Evolutionary conservation across 2,113 vertebrate genomes (phyloP), one percentile per base, ranked within the genome.

Genomic region (Cebidichthys violaceus): DNA sequence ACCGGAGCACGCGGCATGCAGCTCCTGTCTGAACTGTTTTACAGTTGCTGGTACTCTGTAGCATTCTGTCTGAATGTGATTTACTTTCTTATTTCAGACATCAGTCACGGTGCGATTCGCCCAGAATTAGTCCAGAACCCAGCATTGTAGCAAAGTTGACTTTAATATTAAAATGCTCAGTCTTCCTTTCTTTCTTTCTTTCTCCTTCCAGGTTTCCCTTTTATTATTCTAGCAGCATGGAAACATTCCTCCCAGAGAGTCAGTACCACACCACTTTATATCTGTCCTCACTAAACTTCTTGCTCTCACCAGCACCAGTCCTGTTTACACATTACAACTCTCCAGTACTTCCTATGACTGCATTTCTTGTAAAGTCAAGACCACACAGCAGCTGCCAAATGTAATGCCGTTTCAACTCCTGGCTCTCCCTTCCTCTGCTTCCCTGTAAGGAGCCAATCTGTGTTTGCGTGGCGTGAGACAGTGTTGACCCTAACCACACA

Each of bases 331-430:
- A 82, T 89, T 50, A 88, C 86, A 86, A 47, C 65, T 81, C 87
- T 54, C 81, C 71, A 89, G 77, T 75, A 91, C 90, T 92, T 92
- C 88, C 88, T 85, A 82, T 85, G 75, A 80, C 88, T 73, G 70
- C 81, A 68, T 84, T 85, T 91, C 90, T 91, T 88, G 84, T 90
- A 85, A 90, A 92, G 71, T 78, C 43, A 27, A 79, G 90, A 91
- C 82, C 89, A 88, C 89, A 91, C 86, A 89, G 82, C 84, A 80
- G 86, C 82, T 88, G 74, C 82, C 59, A 41, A 76, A 69, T 47
- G 52, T 5, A 69, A 67, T 64, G 65, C 60, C 73, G 77, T 78
- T 79, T 83, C 62, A 79, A 27, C 75, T 73, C 68, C 62, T 67
- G 52, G 66, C 78, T 84, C 79, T 84, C 60, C 67, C 66, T 76